Evolutionary conservation across 2,797 vertebrate genomes (phyloP), one percentile per base, ranked within the genome.

Genomic region (Malurus splendens): DNA sequence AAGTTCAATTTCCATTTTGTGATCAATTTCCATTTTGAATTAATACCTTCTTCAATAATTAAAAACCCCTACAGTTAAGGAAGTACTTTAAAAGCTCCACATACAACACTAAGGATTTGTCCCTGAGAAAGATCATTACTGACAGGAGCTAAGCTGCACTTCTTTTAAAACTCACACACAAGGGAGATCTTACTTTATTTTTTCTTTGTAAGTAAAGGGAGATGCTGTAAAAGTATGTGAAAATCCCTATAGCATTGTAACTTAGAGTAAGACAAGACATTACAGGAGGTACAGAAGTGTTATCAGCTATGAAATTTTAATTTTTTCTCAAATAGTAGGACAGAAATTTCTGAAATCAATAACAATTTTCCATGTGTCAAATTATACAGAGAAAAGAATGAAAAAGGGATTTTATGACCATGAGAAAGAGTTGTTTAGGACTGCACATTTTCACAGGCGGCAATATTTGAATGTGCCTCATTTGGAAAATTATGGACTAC

Each of bases 31-130:
- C 5, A 47, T 39, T 90, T 89, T 70, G 24, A 80, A 42, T 65
- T 47, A 79, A 22, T 50, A 47, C 27, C 10, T 64, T 64, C 18
- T 65, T 65, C 30, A 79, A 50, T 30, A 64, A 38, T 86, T 39
- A 33, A 25, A 71, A 15, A 9, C 0, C 0, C 2, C 10, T 2
- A 12, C 10, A n/a, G 10, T n/a, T 39, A 11, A 68, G 18, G 24
- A 68, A 70, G 7, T 51, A 48, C 18, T 59, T 82, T 15, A 6
- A 80, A 70, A 25, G 7, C 5, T 80, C 59, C 24, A 36, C 9
- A 12, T 18, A 18, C 4, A 70, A 66, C 7, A 66, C 8, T n/a
- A 51, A 74, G 10, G 18, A 48, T 32, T 48, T 64, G 57, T 50
- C 25, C 38, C 9, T 62, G 8, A 51, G 24, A 66, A 83, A 59